Evolutionary conservation across 2,888 invertebrate species (phyloP), one percentile per base, ranked within the genome.

Genomic region (Cataglyphis rosenhaueri): DNA sequence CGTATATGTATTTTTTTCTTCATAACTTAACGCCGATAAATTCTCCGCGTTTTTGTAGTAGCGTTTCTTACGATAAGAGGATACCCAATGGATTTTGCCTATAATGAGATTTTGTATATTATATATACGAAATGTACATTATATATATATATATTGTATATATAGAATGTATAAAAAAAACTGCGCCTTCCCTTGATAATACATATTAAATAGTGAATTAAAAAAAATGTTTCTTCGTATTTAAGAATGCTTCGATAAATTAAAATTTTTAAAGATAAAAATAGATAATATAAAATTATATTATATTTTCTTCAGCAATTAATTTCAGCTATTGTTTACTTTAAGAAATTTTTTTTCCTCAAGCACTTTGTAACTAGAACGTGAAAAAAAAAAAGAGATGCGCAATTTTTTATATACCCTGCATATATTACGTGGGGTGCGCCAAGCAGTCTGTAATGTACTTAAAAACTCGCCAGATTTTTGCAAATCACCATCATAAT

Each of bases 1-100:
- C 92, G 85, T 91, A 91, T 91, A 90, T 89, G 79, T 89, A 79
- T 86, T 62, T 84, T 75, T 62, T 85, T 82, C 6, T 32, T 32
- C 32, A 85, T 78, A 59, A 59, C 64, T 85, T 84, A 84, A 76
- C 73, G 76, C 55, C 78, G 66, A 88, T 79, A 81, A 86, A 84
- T 82, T 81, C 68, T 55, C 64, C 65, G 57, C 70, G 29, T 41
- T 85, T 75, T 57, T 25, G 29, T 35, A 21, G 12, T 75, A 74
- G 65, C 32, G 4, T 48, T 44, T 25, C 73, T 87, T 82, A 89
- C 32, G 57, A 59, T 84, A 81, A 75, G 18, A 81, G 74, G 62
- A 76, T 86, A 83, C 78, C 41, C 44, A 82, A 79, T 35, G 25
- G 32, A 1, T 64, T 64, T 66, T 66, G 44, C 29, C 52, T 85